Conservation (phyloP, 2,797 vertebrate genomes). For the Myiotriccus ornatus region DNA sequence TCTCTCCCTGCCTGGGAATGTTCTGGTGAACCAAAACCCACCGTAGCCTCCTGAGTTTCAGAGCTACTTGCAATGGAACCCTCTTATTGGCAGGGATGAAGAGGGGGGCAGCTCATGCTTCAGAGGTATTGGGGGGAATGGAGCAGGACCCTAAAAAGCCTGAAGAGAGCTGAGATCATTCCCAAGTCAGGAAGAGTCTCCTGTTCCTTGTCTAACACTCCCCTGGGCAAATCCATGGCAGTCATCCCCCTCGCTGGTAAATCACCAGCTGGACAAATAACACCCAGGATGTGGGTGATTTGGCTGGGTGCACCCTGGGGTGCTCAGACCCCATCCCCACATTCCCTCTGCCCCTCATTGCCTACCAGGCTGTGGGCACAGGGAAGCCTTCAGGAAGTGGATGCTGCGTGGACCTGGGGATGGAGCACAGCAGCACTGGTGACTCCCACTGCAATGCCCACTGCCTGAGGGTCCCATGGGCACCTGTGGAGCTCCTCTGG, state of each 20-base stretch:
- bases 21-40: neutral
- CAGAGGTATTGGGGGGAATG: neutral
- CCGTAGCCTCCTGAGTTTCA: neutral
- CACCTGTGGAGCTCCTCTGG: neutral
- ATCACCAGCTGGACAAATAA: neutral
- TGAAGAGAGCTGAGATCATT: neutral
- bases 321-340: neutral
- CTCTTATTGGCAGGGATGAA: neutral
- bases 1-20: neutral
- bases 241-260: neutral
- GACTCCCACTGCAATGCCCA: neutral
- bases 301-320: neutral
- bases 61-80: neutral
- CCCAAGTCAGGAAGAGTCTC: neutral
- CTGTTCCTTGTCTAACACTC: neutral
- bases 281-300: fast-evolving
- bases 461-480: neutral
- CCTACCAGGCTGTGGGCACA: no score
- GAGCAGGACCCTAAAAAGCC: neutral
- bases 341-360: neutral
- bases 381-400: fast-evolving
- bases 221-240: neutral
- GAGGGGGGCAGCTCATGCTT: neutral
- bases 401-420: neutral
- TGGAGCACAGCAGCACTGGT: neutral